Base-by-base conservation (phyloP, 2,113 vertebrate genomes). In the Dolichotis patagonum region DNA sequence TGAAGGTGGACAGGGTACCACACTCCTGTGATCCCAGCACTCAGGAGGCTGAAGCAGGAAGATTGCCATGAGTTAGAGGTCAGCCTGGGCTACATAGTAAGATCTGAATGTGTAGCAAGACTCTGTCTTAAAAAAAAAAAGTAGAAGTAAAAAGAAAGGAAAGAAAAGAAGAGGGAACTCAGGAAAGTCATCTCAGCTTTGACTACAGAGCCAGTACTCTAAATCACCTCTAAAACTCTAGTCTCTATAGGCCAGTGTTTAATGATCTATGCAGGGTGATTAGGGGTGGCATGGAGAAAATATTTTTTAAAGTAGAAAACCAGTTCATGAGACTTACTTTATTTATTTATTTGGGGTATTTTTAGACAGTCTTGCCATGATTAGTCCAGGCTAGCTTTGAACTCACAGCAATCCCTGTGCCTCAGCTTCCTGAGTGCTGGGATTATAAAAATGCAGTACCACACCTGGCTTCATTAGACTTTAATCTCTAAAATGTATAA, bases 301-400 rank as follows among this genome's bases (percentile, higher is more conserved):
- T 82, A 65, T 67, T 65, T 81, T 85, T 96, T 78, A 92, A 96
- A 94, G 30, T 80, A 73, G 58, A 88, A 86, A 94, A 73, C 78
- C 24, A 80, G 49, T 22, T 65, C 41, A 86, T 54, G 35, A 88
- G 30, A 60, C 3, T 89, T 14, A 17, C 63, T 67, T 67, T 35
- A 35, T 35, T 69, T 69, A 7, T 69, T 67, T 67, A 17, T 63
- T 63, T 63, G 62, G 26, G n/a, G n/a, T n/a, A n/a, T 67, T 69
- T 69, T 19, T 7, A n/a, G 14, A 69, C 32, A 35, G 65, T 67
- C 14, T 67, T 67, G n/a, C 32, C 65, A 67, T n/a, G 65, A 7
- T 46, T 35, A 67, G 65, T 35, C 7, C 16, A 69, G 65, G 65
- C 65, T 69, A 35, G 6, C 32, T 32, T n/a, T 7, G 2, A n/a